phyloP scores from a whole-genome alignment of 1,140 invertebrate genomes.

The Trissolcus basalis region DNA sequence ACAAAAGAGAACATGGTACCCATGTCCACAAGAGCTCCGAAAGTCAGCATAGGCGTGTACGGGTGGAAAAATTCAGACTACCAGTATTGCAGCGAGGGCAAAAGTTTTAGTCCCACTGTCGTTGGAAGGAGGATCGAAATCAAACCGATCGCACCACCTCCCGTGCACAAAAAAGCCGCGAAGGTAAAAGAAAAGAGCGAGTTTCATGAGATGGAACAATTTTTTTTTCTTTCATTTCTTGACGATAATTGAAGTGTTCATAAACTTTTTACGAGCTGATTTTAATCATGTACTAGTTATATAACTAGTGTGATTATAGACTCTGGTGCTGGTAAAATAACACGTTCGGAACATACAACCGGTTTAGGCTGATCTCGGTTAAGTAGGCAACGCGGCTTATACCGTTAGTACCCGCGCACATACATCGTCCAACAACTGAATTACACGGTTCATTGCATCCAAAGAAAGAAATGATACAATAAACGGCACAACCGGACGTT shows the following conservation, averaged over 20 bases:
- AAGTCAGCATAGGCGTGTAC: conserved; percentile 73
- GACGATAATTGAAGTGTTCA: not conserved
- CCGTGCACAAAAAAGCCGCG: conserved; percentile 24
- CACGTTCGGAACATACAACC: conserved; percentile 66
- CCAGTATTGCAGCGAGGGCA: conserved; percentile 45
- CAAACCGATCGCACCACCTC: conserved; percentile 20
- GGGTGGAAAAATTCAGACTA: conserved; percentile 61
- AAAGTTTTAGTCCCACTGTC: conserved; percentile 28
- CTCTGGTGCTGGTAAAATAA: conserved; percentile 30
- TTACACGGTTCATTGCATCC: conserved; percentile 51
- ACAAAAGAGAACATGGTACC: conserved; percentile 37
- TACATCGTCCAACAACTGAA: conserved; percentile 52
- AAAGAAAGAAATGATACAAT: conserved; percentile 46
- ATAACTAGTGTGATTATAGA: conserved; percentile 3
- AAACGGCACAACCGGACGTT: conserved; percentile 22
- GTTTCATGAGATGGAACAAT: too few species aligned
- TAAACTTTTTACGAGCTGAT: conserved; percentile 31
- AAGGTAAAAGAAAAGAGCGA: too few species aligned
- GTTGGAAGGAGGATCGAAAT: conserved; percentile 18
- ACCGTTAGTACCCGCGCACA: conserved; percentile 63
- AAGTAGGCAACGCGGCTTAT: conserved; percentile 64
- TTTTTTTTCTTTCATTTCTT: too few species aligned
- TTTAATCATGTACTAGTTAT: conserved; percentile 9
- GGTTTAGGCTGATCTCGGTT: conserved; percentile 70
- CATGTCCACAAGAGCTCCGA: conserved; percentile 41